A percentile compares a stretch with the other conserved stretches of the same genome.
phyloP scores from a whole-genome alignment of 1,140 invertebrate genomes.

The Potamilus streckersoni region DNA sequence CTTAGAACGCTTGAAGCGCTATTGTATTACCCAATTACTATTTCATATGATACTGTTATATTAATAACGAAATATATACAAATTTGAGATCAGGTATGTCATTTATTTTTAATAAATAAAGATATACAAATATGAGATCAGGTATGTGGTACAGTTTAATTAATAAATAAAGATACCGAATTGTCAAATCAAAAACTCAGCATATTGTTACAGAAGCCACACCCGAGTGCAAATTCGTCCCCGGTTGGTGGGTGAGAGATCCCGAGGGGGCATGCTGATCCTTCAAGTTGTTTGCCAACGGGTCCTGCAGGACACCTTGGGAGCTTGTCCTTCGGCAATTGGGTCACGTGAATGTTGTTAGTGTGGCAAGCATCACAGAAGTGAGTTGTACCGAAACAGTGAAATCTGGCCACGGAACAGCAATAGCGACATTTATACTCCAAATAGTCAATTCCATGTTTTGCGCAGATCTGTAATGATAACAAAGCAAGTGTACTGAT shows the following conservation, averaged over 20 bases:
- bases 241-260: conserved; percentile 29
- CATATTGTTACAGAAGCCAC: conserved; percentile 27
- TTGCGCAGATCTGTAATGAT: conserved; percentile 17
- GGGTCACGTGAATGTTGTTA: not conserved
- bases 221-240: conserved; percentile 26
- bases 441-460: conserved; percentile 34
- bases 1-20: too few species aligned
- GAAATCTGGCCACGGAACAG: conserved; percentile 29
- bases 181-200: not conserved
- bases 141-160: too few species aligned
- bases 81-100: too few species aligned
- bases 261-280: conserved; percentile 20
- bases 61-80: too few species aligned
- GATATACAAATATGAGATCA: too few species aligned
- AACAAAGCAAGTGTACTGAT: not conserved
- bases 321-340: not conserved
- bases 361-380: conserved; percentile 36
- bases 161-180: too few species aligned
- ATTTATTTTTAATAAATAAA: too few species aligned
- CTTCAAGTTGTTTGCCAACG: conserved; percentile 21
- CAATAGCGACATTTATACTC: conserved; percentile 42
- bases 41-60: too few species aligned
- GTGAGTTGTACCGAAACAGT: conserved; percentile 40
- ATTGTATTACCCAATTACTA: too few species aligned
- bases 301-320: conserved; percentile 36